phyloP scores from a whole-genome alignment of 2,797 vertebrate genomes.

The Netta rufina region DNA sequence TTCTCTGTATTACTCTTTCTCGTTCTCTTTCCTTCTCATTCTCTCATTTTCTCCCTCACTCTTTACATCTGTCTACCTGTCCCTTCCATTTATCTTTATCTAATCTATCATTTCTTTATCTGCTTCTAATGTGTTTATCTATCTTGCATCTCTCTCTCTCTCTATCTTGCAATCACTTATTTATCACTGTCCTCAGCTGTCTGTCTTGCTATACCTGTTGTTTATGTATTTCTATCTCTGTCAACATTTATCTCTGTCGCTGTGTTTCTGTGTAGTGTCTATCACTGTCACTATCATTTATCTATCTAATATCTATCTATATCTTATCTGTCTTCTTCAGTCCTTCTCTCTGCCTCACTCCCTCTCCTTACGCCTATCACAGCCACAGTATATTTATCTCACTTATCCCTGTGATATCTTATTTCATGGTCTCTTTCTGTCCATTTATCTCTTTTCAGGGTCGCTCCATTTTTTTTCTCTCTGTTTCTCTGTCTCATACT shows the following conservation, averaged over 20 bases:
- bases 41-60: too few relatives aligned
- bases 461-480: neutral
- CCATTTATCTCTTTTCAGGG: constrained; percentile 51
- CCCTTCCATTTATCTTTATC: constrained; percentile 15
- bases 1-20: too few relatives aligned
- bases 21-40: neutral
- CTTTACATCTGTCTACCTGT: neutral
- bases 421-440: constrained; percentile 63
- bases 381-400: constrained; percentile 63
- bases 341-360: neutral
- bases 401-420: constrained; percentile 62
- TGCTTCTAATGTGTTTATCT: constrained; percentile 39
- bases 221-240: constrained; percentile 41
- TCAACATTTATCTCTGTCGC: constrained; percentile 42
- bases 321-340: constrained; percentile 48
- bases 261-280: constrained; percentile 37
- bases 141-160: constrained; percentile 3
- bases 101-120: constrained; percentile 51
- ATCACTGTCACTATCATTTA: constrained; percentile 57
- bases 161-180: constrained; percentile 23
- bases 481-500: neutral
- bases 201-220: constrained; percentile 20
- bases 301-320: constrained; percentile 50
- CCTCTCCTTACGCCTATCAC: constrained; percentile 34
- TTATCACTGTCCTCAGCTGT: constrained; percentile 30